Conservation (phyloP, 2,113 vertebrate genomes). For the Ranitomeya variabilis region DNA sequence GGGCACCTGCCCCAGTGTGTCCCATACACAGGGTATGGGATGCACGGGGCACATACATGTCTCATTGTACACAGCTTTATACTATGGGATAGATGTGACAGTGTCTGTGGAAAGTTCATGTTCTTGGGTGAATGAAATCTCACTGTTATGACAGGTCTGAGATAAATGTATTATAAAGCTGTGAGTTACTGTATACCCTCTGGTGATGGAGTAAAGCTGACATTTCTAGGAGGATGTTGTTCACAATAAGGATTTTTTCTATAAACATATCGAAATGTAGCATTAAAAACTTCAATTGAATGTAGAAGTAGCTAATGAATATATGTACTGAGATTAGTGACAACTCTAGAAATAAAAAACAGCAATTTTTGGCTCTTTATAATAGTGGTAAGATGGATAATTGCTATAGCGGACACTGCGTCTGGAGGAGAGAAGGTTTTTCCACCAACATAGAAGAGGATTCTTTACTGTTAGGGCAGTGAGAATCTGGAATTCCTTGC, state of each 20-base stretch:
- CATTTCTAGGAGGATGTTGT: slow-evolving; percentile 65
- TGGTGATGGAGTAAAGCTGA: background rate
- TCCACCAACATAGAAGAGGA: no score
- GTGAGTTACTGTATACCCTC: slow-evolving; percentile 61
- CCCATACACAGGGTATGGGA: no score
- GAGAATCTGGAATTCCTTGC: no score
- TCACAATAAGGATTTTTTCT: slow-evolving; percentile 61
- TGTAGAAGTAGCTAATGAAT: background rate
- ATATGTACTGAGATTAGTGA: no score
- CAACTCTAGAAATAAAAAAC: background rate
- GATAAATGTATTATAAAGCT: slow-evolving; percentile 57
- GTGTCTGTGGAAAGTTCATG: no score
- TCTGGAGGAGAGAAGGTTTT: no score
- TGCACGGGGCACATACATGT: no score
- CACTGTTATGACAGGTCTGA: no score
- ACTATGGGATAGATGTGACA: no score
- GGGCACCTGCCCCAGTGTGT: no score
- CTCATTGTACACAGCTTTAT: no score
- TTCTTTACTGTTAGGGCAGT: no score
- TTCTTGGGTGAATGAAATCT: background rate
- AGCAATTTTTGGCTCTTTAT: background rate
- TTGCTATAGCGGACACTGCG: background rate
- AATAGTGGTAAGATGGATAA: background rate
- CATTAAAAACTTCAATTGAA: background rate
- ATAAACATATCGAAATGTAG: background rate